phyloP scores from a whole-genome alignment of 2,113 vertebrate species.

The Callorhinus ursinus region DNA sequence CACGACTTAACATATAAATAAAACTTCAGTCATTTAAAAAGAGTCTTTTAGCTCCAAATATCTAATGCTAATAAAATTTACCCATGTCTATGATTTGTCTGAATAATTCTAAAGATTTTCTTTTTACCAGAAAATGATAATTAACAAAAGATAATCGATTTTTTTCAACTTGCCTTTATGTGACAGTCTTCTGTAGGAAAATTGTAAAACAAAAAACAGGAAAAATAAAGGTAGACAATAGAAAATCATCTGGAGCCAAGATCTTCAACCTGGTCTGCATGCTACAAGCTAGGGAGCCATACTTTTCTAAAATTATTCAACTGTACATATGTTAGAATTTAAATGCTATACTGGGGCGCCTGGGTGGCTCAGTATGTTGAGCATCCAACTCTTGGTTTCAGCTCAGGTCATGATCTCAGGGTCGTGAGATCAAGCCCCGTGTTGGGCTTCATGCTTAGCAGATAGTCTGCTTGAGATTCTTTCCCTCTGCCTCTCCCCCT shows the following conservation, averaged over 20 bases:
- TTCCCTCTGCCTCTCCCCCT: background rate
- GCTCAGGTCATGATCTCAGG: background rate
- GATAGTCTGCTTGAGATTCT: background rate
- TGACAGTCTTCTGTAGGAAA: background rate
- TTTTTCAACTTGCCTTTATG: background rate
- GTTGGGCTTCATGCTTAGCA: background rate
- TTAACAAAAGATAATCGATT: background rate
- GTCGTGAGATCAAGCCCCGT: background rate
- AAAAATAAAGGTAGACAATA: background rate
- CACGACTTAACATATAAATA: background rate
- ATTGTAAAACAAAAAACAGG: background rate
- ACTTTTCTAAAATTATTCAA: background rate
- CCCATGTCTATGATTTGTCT: background rate
- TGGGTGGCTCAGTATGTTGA: background rate
- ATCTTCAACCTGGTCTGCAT: background rate
- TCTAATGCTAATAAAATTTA: constrained; percentile 20
- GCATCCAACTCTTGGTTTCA: background rate
- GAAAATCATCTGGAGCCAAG: background rate
- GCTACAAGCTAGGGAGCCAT: background rate
- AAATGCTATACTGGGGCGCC: background rate
- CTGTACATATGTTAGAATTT: background rate
- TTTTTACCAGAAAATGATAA: constrained; percentile 3
- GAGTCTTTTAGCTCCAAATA: background rate
- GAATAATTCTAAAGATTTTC: background rate
- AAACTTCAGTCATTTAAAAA: background rate